phyloP scores from a whole-genome alignment of 2,797 vertebrate genomes.

The Nyctalus aviator region DNA sequence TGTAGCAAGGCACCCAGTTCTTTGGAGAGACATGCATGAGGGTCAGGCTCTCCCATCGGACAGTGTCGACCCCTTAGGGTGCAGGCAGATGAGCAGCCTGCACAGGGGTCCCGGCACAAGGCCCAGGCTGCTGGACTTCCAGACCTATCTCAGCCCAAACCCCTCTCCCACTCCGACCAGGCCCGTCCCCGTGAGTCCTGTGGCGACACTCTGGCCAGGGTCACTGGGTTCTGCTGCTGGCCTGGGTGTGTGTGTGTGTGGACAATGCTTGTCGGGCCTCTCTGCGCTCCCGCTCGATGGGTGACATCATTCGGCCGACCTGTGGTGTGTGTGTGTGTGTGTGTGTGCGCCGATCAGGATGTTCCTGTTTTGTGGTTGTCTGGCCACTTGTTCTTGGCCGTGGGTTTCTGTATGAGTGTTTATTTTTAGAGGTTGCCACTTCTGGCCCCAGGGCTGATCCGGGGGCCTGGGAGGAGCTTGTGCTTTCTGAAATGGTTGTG shows the following conservation, averaged over 20 bases:
- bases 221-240: background rate
- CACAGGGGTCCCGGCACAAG: background rate
- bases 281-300: background rate
- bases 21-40: background rate
- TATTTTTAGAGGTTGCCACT: conserved; percentile 75
- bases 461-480: conserved; percentile 1
- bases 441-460: conserved; percentile 64
- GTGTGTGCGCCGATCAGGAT: conserved; percentile 19
- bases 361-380: conserved; percentile 72
- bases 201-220: background rate
- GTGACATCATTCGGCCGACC: background rate
- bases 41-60: background rate
- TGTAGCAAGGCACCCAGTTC: background rate
- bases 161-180: background rate
- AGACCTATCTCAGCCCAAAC: background rate
- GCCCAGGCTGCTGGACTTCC: background rate
- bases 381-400: conserved; percentile 69
- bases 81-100: background rate
- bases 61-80: background rate
- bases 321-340: conserved; percentile 1
- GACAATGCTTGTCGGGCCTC: background rate
- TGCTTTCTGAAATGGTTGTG: conserved; percentile 69
- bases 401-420: conserved; percentile 69
- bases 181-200: background rate
- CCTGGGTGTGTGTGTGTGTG: background rate